Evolutionary conservation across 2,888 invertebrate genomes (phyloP), one percentile per base, ranked within the genome.

Genomic region (Pherbina coryleti): DNA sequence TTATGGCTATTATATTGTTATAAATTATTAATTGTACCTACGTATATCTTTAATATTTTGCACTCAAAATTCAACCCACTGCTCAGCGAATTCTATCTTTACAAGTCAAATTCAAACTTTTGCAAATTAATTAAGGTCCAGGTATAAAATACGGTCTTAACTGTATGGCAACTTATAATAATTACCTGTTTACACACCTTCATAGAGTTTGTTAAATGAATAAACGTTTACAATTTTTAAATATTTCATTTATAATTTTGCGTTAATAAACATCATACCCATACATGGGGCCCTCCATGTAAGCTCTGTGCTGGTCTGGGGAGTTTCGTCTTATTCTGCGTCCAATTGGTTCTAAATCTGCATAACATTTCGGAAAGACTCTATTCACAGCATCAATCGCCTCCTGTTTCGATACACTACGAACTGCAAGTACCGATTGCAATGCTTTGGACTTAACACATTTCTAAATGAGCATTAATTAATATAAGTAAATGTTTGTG

Each of bases 381-480:
- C 94, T 92, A 82, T 98, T 95, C 31, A 98, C 94, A 0, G 95
- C 93, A 37, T 92, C 92, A 19, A 92, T 90, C 0, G 97, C 98
- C 87, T 96, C 93, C 70, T 91, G 91, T 78, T 92, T 90, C 0
- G 92, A 91, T 22, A 98, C 92, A 84, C 95, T 93, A 75, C 97
- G 92, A 0, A 96, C 96, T 69, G 96, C 94, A 82, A 96, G 84
- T 1, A 98, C 93, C 0, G 98, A 98, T 82, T 93, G 92, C 31
- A 95, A 85, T 0, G 98, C 98, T 91, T 97, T 97, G 1, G 93
- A 92, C 89, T 95, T 97, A 0, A 98, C 98, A 90, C 98, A 98
- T 82, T 95, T 92, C 94, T 95, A 87, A 91, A 82, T 74, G 0
- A 57, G 51, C 55, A 49, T 37, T 28, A 76, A 28, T 22, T 31